Base-by-base conservation (phyloP, 2,113 vertebrate genomes). In the Riparia riparia region DNA sequence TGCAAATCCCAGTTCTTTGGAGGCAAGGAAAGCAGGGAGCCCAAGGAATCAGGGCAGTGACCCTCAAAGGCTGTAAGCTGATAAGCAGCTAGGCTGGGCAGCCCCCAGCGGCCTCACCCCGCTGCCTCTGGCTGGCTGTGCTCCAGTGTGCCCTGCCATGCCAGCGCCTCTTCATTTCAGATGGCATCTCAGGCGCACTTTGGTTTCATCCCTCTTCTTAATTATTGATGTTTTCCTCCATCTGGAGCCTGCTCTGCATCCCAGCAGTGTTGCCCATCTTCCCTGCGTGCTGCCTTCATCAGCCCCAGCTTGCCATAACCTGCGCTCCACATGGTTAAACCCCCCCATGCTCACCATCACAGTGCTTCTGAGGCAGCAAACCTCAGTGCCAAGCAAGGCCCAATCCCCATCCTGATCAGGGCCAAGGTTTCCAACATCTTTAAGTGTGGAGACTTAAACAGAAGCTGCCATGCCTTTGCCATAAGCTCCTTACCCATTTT, bases 291-390 rank as follows among this genome's bases (percentile, higher is more conserved):
- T 17, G 79, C 29, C 50, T 34, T 45, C 50, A 32, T 19, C 3
- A 3, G 61, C 22, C 53, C 56, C 0, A 1, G 53, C 31, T 74
- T n/a, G n/a, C 68, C 45, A 13, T n/a, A 0, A 0, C 63, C 78
- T n/a, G 49, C 1, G 1, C 50, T 70, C 56, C 3, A 2, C 2
- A 1, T 68, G 53, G 12, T 61, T 77, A 44, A 60, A 34, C 6
- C 3, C 44, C 28, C 3, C 49, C 0, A 0, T 56, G 49, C 44
- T 71, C 19, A 13, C 14, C 1, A 0, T 45, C 1, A 0, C 4
- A 2, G 15, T 1, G 2, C 7, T 21, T 42, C 31, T 51, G 1
- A 1, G 51, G 65, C 73, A 77, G 72, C 45, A 84, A 53, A 41
- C 42, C 47, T 78, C 7, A 1, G 47, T 4, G 1, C 24, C 0